Evolutionary conservation across 2,888 invertebrate genomes (phyloP).

Genomic region (Mamestra brassicae): DNA sequence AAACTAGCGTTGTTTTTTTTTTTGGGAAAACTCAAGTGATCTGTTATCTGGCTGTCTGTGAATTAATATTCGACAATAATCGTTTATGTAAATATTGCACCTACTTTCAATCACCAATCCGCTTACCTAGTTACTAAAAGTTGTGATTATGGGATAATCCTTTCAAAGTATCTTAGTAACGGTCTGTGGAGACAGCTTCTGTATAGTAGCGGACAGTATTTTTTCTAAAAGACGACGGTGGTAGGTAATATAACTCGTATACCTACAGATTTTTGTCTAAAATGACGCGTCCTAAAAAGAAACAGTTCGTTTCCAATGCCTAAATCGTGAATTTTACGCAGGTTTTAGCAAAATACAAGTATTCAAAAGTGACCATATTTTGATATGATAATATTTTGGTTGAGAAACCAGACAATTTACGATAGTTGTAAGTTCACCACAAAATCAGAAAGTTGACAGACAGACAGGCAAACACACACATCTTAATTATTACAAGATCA

Average conservation of each 20-base stretch:
- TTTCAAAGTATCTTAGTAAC: constrained; percentile 20
- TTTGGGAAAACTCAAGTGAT: neutral
- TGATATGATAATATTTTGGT: neutral
- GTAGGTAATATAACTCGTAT: neutral
- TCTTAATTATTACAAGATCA: constrained; percentile 32
- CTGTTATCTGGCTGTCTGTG: neutral
- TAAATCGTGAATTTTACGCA: neutral
- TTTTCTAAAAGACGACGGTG: neutral
- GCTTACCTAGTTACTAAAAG: constrained; percentile 7
- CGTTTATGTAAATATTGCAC: constrained; percentile 19
- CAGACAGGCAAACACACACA: constrained; percentile 4
- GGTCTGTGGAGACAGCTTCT: neutral
- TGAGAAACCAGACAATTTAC: neutral
- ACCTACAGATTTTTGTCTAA: too few relatives aligned
- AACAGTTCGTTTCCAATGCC: neutral
- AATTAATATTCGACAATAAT: constrained; percentile 11
- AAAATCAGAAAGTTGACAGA: too few relatives aligned
- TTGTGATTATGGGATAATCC: constrained; percentile 17
- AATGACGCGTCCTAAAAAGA: neutral
- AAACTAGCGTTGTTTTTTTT: neutral
- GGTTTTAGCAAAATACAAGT: neutral
- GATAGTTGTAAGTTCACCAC: neutral
- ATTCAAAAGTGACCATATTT: neutral
- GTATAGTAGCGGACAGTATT: neutral
- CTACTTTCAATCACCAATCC: constrained; percentile 21